Conservation (phyloP, 64 coral and sea anemone genomes). For the Actinia equina region DNA sequence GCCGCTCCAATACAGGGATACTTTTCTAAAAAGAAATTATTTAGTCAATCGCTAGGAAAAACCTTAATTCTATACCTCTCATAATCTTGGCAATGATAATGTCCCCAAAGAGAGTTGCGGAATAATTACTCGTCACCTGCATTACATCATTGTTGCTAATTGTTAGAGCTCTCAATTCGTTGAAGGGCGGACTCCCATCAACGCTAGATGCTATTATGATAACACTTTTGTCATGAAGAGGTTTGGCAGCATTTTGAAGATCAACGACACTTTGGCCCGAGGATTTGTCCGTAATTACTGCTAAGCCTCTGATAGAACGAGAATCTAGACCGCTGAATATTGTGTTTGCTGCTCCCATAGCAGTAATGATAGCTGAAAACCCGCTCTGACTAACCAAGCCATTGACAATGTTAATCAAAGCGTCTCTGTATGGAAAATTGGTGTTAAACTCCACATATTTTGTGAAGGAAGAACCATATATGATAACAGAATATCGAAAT, state of each 20-base stretch:
- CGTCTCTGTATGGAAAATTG: conserved; percentile 17
- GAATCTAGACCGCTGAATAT: neutral
- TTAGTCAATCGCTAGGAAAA: neutral
- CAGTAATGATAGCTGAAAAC: neutral
- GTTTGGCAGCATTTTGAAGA: no score
- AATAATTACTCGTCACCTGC: neutral
- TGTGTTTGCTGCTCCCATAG: neutral
- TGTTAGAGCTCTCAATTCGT: neutral
- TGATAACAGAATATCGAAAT: conserved; percentile 35
- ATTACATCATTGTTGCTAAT: neutral
- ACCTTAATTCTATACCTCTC: neutral
- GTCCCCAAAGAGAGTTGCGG: neutral
- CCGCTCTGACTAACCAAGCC: neutral
- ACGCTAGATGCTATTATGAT: conserved; percentile 15
- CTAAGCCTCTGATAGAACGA: conserved; percentile 11
- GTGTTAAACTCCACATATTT: conserved; percentile 15
- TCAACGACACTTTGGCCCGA: neutral
- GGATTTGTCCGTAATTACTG: conserved; percentile 36
- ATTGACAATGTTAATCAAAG: neutral
- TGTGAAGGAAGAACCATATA: conserved; percentile 19
- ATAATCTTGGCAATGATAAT: neutral
- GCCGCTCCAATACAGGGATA: no score
- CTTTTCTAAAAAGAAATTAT: neutral
- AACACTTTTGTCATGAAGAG: conserved; percentile 19
- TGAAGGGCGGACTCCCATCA: neutral